phyloP scores from a whole-genome alignment of 2,113 vertebrate species.

The Psittacus erithacus region DNA sequence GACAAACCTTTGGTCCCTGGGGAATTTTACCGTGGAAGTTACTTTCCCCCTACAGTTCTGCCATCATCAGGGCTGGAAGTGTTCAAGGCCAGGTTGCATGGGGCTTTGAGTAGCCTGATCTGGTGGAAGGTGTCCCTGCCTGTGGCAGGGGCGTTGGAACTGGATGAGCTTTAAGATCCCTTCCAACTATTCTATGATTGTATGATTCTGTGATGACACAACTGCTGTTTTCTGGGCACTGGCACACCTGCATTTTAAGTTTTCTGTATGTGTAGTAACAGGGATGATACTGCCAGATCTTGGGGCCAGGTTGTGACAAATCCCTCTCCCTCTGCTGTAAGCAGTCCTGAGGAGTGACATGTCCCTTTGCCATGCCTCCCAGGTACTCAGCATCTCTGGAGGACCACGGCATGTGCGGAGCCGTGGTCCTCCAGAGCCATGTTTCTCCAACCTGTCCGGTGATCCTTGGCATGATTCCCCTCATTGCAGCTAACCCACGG shows the following conservation, averaged over 20 bases:
- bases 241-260: neutral
- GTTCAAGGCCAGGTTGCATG: neutral
- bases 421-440: too few relatives aligned
- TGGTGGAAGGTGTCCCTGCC: neutral
- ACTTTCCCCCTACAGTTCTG: neutral
- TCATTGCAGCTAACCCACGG: neutral
- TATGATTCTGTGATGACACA: neutral
- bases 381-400: neutral
- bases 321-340: accelerated
- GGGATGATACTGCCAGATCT: neutral
- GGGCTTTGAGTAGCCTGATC: neutral
- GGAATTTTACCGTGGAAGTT: neutral
- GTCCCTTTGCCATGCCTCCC: neutral
- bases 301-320: neutral
- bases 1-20: neutral
- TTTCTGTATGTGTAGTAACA: neutral
- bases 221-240: neutral
- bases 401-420: neutral
- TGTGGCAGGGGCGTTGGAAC: neutral
- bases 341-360: neutral
- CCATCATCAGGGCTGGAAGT: neutral
- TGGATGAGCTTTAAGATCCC: neutral
- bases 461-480: neutral
- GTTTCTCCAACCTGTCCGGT: neutral
- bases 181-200: neutral